These are phyloP conservation scores for Craniophora ligustri DNA, from an alignment of 2,888 invertebrate genomes.

Conservation along the genomic window DNA sequence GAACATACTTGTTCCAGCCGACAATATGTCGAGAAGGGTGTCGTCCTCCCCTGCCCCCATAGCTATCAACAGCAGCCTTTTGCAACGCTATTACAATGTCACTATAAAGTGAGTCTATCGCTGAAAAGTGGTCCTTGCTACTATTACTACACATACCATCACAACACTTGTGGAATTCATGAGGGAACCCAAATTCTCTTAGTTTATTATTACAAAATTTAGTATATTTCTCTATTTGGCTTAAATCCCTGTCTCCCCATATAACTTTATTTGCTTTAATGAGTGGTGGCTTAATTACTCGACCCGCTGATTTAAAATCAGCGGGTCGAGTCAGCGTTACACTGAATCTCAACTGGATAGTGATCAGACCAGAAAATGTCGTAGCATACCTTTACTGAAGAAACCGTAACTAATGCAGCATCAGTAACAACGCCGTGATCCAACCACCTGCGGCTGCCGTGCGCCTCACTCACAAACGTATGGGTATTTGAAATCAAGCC, in stretches of 20 bases:
- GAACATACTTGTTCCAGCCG: no score
- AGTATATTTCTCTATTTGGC: neutral
- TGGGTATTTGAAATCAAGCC: neutral
- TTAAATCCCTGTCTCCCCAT: neutral
- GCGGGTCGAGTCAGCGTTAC: no score
- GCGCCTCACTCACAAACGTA: neutral
- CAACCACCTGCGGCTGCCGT: neutral
- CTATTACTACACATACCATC: conserved; percentile 1
- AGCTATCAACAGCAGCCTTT: neutral
- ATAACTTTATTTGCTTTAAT: neutral
- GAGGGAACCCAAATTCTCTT: neutral
- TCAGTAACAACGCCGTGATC: neutral
- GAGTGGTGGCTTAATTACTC: neutral
- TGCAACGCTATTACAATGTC: no score
- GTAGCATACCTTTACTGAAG: neutral
- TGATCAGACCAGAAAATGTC: neutral
- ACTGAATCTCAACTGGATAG: neutral
- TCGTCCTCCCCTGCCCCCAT: neutral
- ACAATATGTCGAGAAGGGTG: no score
- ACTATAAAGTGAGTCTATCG: no score
- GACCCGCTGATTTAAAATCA: neutral
- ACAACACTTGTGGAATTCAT: conserved; percentile 4
- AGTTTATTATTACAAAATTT: neutral
- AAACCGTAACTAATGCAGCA: neutral
- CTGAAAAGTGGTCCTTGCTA: neutral